Percentiles rank a stretch among this genome's conserved stretches.
Evolutionary conservation across 2,797 vertebrate genomes (phyloP).

Genomic region (Mormyrus proboscirostris): DNA sequence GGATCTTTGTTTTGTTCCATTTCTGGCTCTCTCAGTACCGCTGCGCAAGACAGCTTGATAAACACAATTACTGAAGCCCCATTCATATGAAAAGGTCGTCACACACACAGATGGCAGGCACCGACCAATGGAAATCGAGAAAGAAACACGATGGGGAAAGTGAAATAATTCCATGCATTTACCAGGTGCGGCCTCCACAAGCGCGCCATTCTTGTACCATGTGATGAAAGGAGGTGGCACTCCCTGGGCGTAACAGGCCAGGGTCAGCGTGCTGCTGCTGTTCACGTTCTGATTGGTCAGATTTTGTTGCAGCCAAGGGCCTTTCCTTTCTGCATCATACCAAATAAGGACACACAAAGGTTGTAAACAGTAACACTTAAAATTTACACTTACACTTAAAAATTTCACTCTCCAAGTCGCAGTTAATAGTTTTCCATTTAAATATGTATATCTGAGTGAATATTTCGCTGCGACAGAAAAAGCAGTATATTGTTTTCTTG

Average conservation of each 20-base stretch:
- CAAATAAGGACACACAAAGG: background rate
- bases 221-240: constrained; percentile 64
- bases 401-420: background rate
- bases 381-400: background rate
- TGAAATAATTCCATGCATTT: constrained; percentile 20
- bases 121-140: background rate
- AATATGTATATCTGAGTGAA: background rate
- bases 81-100: background rate
- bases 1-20: background rate
- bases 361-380: background rate
- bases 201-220: constrained; percentile 75
- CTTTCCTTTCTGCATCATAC: constrained; percentile 56
- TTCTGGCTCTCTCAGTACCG: background rate
- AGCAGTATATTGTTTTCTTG: background rate
- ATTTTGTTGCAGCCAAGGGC: constrained; percentile 70
- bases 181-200: constrained; percentile 73
- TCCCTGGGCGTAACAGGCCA: constrained; percentile 69
- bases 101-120: background rate
- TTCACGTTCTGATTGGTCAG: constrained; percentile 78
- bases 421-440: background rate
- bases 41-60: background rate
- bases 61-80: background rate
- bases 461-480: background rate
- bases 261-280: constrained; percentile 74
- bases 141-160: background rate